Conservation (phyloP, 2,888 invertebrate genomes). For the Seira ritae region DNA sequence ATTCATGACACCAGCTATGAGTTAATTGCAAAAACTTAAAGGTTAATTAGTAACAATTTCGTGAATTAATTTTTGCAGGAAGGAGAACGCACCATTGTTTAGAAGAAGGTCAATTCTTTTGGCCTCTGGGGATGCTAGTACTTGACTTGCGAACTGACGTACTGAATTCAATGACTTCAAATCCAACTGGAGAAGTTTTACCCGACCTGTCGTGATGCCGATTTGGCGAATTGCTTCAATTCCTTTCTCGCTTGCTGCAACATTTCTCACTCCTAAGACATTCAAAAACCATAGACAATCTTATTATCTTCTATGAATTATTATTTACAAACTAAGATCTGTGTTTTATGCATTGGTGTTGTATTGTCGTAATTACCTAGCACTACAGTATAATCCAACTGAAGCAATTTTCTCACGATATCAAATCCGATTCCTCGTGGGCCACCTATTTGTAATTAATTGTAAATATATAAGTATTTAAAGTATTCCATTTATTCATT, state of each 20-base stretch:
- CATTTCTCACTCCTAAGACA: conserved; percentile 83
- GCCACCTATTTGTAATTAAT: no score
- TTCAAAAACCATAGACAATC: no score
- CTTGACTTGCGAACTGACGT: conserved; percentile 43
- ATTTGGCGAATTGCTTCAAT: conserved; percentile 77
- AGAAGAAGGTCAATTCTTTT: conserved; percentile 33
- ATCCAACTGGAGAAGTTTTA: conserved; percentile 74
- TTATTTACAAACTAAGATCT: no score
- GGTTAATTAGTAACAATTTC: neutral
- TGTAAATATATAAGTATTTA: no score
- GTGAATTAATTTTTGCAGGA: no score
- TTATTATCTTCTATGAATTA: no score
- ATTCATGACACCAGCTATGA: conserved; percentile 91
- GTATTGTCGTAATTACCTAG: conserved; percentile 43
- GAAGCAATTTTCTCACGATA: conserved; percentile 48
- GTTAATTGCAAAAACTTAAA: conserved; percentile 5
- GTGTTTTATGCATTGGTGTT: no score
- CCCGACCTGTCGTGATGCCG: conserved; percentile 79
- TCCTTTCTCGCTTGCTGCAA: conserved; percentile 78
- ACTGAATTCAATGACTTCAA: conserved; percentile 55
- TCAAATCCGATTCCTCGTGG: conserved; percentile 46
- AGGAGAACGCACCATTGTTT: conserved; percentile 45
- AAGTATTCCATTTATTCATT: no score
- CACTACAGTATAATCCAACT: conserved; percentile 53
- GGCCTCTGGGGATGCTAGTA: conserved; percentile 32